Base-by-base conservation (phyloP, 2,113 vertebrate species). In the Tetrax tetrax region DNA sequence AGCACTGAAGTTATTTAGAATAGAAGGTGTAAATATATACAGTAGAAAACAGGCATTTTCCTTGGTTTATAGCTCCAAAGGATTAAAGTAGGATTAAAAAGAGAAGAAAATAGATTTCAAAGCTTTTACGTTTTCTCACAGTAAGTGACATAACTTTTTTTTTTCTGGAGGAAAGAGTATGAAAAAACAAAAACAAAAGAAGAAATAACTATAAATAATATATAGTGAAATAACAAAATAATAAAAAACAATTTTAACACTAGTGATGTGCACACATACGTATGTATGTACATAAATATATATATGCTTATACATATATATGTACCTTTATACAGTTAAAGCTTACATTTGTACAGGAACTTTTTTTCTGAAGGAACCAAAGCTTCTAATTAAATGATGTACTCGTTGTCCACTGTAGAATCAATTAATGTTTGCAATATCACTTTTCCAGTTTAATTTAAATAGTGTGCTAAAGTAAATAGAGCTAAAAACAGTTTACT, bases 81-180 rank as follows among this genome's bases (percentile, higher is more conserved):
- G 95, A 96, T 97, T 97, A 97, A 87, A 87, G 91, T 38, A 64
- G 90, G 97, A 97, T 97, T 96, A 97, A 96, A 93, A 89, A 74
- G 64, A 91, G 81, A 95, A 88, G 89, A 93, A 97, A 97, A 96
- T 95, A 96, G 93, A 96, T 97, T 96, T 91, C 56, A 96, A 91
- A 96, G 83, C 60, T 90, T 65, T 92, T 93, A 91, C 60, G 31
- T 94, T 94, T 96, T 93, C 74, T 95, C 74, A 72, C 74, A 87
- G 50, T 54, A 83, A 65, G 35, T 78, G 87, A 82, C 74, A 88
- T 0, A 0, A 68, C 7, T 38, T 13, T n/a, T 70, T 13, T 25
- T 70, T 33, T 38, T 64, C 6, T 41, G 10, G n/a, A 78, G 8
- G 28, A 68, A 70, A 38, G 7, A 77, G 6, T 29, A 38, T 4